Evolutionary conservation across 2,888 invertebrate genomes (phyloP).

Genomic region (Ornithoptera alexandrae): DNA sequence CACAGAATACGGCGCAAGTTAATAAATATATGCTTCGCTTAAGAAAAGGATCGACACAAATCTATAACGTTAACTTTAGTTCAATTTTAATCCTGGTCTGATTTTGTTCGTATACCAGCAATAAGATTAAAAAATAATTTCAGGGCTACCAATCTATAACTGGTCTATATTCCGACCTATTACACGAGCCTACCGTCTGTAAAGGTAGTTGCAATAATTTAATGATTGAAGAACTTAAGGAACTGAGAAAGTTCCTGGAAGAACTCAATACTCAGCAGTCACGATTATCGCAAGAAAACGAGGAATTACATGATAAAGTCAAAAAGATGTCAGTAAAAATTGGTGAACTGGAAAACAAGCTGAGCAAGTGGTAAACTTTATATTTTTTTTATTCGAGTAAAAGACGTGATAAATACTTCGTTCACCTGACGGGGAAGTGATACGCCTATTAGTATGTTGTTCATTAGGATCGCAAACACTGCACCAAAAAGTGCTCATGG

Average conservation of each 20-base stretch:
- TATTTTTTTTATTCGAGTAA: too few species aligned
- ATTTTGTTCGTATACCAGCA: background rate
- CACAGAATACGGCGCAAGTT: too few species aligned
- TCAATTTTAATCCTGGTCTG: background rate
- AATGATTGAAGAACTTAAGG: conserved; percentile 46
- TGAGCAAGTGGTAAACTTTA: conserved; percentile 31
- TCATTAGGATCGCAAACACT: too few species aligned
- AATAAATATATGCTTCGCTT: too few species aligned
- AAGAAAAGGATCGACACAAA: background rate
- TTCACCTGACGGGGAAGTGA: too few species aligned
- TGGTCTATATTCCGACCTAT: conserved; percentile 58
- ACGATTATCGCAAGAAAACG: conserved; percentile 55
- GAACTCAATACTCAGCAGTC: conserved; percentile 55
- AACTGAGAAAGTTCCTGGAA: conserved; percentile 50
- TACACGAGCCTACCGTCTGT: conserved; percentile 49
- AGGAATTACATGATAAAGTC: conserved; percentile 54
- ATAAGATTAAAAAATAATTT: conserved; percentile 17
- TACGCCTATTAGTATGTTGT: too few species aligned
- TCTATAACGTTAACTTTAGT: background rate
- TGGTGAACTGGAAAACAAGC: conserved; percentile 61
- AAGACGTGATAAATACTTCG: too few species aligned
- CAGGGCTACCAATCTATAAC: conserved; percentile 70
- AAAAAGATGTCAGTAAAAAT: conserved; percentile 58
- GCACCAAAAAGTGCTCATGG: too few species aligned
- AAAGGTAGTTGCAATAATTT: conserved; percentile 36